Evolutionary conservation across 2,888 invertebrate genomes (phyloP).

Genomic region (Shargacucullia verbasci): DNA sequence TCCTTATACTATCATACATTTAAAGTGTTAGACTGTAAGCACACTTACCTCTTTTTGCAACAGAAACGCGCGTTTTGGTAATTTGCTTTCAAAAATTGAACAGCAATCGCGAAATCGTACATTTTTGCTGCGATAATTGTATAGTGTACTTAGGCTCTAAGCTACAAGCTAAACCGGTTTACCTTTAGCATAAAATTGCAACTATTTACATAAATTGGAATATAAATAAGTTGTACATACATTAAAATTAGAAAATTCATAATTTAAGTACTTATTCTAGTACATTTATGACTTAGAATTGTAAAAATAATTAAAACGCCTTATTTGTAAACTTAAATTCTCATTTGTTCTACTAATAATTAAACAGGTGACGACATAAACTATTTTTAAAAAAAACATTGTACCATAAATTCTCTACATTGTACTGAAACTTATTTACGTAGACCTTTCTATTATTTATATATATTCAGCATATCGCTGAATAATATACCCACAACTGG

Average conservation of each 20-base stretch:
- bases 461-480: no score
- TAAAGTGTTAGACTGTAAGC: no score
- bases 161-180: conserved; percentile 40
- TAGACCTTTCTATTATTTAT: no score
- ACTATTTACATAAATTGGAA: conserved; percentile 40
- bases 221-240: conserved; percentile 27
- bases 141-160: no score
- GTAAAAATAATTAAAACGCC: conserved; percentile 13
- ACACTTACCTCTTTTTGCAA: no score
- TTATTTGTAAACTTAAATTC: conserved; percentile 4
- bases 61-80: no score
- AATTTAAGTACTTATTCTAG: conserved; percentile 14
- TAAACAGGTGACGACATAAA: conserved; percentile 34
- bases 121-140: no score
- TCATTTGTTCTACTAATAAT: conserved; percentile 2
- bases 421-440: background rate
- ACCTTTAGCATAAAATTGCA: conserved; percentile 38
- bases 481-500: no score
- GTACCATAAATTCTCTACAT: conserved; percentile 17
- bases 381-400: conserved; percentile 17
- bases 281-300: conserved; percentile 53
- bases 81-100: no score
- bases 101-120: no score
- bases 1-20: no score
- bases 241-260: conserved; percentile 30